A percentile compares a stretch with the other conserved stretches of the same genome.
Conservation (phyloP, 2,797 vertebrate genomes). For the Spheniscus humboldti region DNA sequence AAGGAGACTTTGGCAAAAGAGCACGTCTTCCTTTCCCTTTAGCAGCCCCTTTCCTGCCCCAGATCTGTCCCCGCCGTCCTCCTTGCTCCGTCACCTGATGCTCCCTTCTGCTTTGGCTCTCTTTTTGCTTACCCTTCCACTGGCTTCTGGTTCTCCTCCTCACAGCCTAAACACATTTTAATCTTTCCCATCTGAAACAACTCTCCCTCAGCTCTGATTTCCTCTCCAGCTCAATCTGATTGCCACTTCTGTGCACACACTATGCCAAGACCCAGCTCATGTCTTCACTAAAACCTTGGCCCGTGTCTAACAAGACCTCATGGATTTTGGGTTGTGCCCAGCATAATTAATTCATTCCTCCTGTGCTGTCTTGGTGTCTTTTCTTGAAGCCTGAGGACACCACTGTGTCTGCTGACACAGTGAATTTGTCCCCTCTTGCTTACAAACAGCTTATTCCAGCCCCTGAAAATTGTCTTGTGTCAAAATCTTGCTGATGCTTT, state of each 20-base stretch:
- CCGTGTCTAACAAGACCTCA: background rate
- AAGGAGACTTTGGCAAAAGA: background rate
- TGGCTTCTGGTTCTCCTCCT: background rate
- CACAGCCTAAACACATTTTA: background rate
- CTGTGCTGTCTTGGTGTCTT: background rate
- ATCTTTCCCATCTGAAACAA: conserved; percentile 39
- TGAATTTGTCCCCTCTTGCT: background rate
- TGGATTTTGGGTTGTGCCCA: background rate
- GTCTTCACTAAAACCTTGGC: conserved; percentile 23
- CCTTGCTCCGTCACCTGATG: background rate
- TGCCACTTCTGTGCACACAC: conserved; percentile 1
- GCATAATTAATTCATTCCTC: background rate
- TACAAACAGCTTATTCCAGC: background rate
- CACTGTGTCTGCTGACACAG: background rate
- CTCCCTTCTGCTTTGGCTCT: conserved; percentile 7
- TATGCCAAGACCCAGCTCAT: background rate
- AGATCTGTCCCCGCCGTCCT: background rate
- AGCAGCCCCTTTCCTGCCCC: conserved; percentile 1
- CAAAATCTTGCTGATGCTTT: background rate
- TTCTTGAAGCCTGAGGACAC: background rate
- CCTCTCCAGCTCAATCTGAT: background rate
- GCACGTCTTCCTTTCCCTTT: background rate
- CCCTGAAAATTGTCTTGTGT: background rate
- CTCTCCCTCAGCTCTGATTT: background rate
- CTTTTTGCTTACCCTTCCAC: background rate